Evolutionary conservation across 2,113 vertebrate species (phyloP).

Genomic region (Periophthalmus modestus): DNA sequence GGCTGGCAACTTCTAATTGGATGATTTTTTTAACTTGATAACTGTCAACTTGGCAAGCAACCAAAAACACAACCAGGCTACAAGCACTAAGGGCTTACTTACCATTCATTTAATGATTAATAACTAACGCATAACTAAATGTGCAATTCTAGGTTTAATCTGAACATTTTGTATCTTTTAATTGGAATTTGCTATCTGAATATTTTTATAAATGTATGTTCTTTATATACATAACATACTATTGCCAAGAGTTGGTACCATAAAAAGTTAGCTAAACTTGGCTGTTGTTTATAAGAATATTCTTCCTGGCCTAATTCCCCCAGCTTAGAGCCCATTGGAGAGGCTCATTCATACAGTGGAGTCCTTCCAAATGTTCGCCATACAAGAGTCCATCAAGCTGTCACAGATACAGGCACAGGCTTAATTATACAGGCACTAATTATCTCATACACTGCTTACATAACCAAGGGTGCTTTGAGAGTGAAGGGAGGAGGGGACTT

Average conservation of each 20-base stretch:
- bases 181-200: not conserved
- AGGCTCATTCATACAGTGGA: conserved; percentile 57
- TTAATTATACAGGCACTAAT: conserved; percentile 70
- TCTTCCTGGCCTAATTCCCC: not conserved
- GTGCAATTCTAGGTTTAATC: not conserved
- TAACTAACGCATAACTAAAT: not conserved
- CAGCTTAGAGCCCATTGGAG: conserved; percentile 47
- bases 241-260: not conserved
- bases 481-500: conserved; percentile 34
- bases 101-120: too few relatives aligned
- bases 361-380: conserved; percentile 62
- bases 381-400: conserved; percentile 48
- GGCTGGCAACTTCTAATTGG: not conserved
- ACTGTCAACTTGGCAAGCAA: not conserved
- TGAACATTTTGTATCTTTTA: not conserved
- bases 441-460: conserved; percentile 58
- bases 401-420: conserved; percentile 49
- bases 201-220: not conserved
- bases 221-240: not conserved
- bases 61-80: not conserved
- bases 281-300: not conserved
- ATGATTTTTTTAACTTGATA: not conserved
- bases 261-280: not conserved
- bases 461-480: conserved; percentile 63
- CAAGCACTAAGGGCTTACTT: not conserved